phyloP scores from a whole-genome alignment of 1,140 invertebrate genomes.

The Cyphomyrmex costatus region DNA sequence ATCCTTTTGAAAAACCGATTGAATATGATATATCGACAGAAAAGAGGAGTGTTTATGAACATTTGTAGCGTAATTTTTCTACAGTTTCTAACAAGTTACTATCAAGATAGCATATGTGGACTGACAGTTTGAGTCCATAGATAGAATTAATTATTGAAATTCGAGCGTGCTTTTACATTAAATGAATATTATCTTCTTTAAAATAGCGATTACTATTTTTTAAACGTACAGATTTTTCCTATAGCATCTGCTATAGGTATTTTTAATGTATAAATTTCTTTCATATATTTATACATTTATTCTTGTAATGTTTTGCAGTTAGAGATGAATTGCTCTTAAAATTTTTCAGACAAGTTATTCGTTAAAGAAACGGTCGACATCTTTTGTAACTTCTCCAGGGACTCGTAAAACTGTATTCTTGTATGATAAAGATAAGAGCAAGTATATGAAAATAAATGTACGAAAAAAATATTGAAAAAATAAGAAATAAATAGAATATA shows the following conservation, averaged over 20 bases:
- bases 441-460: not conserved
- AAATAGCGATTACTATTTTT: not conserved
- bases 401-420: not conserved
- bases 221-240: too few relatives aligned
- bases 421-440: not conserved
- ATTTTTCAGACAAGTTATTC: not conserved
- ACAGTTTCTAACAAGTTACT: not conserved
- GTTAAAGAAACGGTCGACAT: not conserved
- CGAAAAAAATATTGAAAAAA: not conserved
- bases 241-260: too few relatives aligned
- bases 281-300: not conserved
- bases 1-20: not conserved
- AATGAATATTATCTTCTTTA: not conserved
- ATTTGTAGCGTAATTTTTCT: not conserved
- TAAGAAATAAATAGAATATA: not conserved
- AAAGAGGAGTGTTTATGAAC: conserved; percentile 20
- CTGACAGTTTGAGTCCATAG: not conserved
- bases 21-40: not conserved
- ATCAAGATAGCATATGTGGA: not conserved
- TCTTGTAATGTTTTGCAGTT: not conserved
- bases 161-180: not conserved
- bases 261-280: not conserved
- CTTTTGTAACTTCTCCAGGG: not conserved
- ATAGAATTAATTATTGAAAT: not conserved
- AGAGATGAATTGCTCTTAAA: not conserved